These are phyloP conservation scores for Psittacula echo DNA, from an alignment of 2,797 vertebrate species.

Conservation along the genomic window DNA sequence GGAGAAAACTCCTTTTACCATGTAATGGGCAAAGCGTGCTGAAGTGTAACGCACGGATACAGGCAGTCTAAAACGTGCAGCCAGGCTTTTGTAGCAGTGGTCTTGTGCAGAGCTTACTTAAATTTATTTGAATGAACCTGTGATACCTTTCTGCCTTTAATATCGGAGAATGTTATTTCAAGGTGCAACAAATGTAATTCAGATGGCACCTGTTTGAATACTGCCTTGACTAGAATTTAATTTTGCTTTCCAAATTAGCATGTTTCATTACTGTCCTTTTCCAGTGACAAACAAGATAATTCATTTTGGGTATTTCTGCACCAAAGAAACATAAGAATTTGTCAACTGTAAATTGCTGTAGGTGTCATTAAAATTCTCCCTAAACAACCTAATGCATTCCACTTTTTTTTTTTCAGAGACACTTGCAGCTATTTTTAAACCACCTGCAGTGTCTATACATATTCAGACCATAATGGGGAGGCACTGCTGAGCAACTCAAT, in stretches of 20 bases:
- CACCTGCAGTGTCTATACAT: constrained; percentile 78
- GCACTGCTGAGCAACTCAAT: constrained; percentile 71
- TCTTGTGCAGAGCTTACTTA: background rate
- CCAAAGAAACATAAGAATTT: constrained; percentile 70
- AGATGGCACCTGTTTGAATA: constrained; percentile 49
- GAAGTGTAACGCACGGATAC: background rate
- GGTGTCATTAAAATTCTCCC: constrained; percentile 77
- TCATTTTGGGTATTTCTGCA: constrained; percentile 67
- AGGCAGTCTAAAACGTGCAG: background rate
- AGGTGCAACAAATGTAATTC: constrained; percentile 58
- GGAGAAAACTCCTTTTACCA: background rate
- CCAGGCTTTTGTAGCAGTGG: background rate
- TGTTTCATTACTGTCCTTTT: constrained; percentile 64
- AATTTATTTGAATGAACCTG: background rate
- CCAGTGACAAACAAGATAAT: constrained; percentile 76
- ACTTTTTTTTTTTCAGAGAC: constrained; percentile 49
- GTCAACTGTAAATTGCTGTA: constrained; percentile 75
- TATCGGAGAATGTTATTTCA: constrained; percentile 48
- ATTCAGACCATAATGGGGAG: constrained; percentile 75
- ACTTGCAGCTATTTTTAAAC: constrained; percentile 72
- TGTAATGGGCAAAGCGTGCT: background rate
- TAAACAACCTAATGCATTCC: constrained; percentile 65
- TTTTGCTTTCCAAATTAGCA: constrained; percentile 69
- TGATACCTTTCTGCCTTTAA: constrained; percentile 33
- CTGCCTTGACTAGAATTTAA: constrained; percentile 71